Conservation (phyloP, 2,113 vertebrate species). For the Regulus satrapa region DNA sequence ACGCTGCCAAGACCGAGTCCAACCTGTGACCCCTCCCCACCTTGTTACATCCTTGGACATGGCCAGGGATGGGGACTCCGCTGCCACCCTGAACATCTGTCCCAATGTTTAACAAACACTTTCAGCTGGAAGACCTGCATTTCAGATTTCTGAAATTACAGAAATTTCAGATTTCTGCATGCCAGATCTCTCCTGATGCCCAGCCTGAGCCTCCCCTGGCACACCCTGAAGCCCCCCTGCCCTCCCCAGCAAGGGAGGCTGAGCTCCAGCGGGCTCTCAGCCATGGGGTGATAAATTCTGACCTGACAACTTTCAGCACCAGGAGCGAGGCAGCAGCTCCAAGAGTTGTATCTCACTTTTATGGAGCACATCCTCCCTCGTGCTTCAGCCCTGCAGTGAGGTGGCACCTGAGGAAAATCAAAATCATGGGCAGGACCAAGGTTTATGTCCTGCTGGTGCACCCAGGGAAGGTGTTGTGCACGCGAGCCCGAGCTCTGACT, state of each 20-base stretch:
- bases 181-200: background rate
- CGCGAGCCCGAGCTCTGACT: background rate
- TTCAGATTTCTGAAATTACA: too few relatives aligned
- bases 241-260: background rate
- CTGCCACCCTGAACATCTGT: background rate
- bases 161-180: too few relatives aligned
- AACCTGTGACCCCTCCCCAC: background rate
- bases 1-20: background rate
- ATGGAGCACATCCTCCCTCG: background rate
- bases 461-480: background rate
- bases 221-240: rapidly evolving
- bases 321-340: background rate
- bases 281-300: rapidly evolving
- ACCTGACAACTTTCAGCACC: background rate
- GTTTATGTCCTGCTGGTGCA: background rate
- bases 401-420: background rate
- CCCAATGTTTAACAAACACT: background rate
- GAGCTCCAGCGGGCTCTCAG: background rate
- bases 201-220: background rate
- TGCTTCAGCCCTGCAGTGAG: background rate
- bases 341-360: background rate
- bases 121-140: background rate
- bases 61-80: background rate
- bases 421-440: background rate
- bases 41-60: background rate